Evolutionary conservation across 2,888 invertebrate genomes (phyloP), one percentile per base, ranked within the genome.

Genomic region (Eurytoma adleriae): DNA sequence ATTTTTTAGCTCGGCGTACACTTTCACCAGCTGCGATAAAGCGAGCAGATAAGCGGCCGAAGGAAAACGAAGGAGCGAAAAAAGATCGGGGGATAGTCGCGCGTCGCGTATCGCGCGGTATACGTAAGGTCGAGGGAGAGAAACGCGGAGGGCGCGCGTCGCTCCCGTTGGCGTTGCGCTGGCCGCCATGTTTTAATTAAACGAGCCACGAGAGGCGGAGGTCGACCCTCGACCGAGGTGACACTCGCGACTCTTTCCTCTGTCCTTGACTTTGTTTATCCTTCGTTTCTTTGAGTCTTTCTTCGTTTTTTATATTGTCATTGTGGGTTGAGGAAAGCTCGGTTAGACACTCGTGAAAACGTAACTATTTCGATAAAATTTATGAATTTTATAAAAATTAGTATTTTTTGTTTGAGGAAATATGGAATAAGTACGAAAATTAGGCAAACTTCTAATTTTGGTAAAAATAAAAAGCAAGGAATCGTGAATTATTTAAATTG

Each of bases 41-140:
- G 84, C 85, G 87, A 84, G 84, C 86, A 86, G 85, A 87, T 87
- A 87, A 86, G 85, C 87, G 86, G 84, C 84, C 85, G 86, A 40
- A 40, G 40, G 40, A 40, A 30, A 48, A 64, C 30, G 48, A 64
- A 64, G 64, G 64, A 64, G 48, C 18, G 64, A 64, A 40, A 40
- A 40, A 40, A 40, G 40, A 40, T 40, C 40, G 40, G 10, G 10
- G 10, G 40, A 40, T 40, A 40, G 40, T 40, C 40, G 40, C 10
- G 40, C 40, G 40, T 40, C 10, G 40, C 40, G 40, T 40, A 40
- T 40, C 40, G 40, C 40, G 5, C 5, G 12, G 16, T n/a, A 18
- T 30, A 20, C 24, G 59, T 24, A n/a, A n/a, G n/a, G 40, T 7
- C 14, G n/a, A 64, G 18, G 64, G 30, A 64, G 64, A 40, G 40